These are phyloP conservation scores for Baccha elongata DNA, from an alignment of 2,888 invertebrate species.

Conservation along the genomic window DNA sequence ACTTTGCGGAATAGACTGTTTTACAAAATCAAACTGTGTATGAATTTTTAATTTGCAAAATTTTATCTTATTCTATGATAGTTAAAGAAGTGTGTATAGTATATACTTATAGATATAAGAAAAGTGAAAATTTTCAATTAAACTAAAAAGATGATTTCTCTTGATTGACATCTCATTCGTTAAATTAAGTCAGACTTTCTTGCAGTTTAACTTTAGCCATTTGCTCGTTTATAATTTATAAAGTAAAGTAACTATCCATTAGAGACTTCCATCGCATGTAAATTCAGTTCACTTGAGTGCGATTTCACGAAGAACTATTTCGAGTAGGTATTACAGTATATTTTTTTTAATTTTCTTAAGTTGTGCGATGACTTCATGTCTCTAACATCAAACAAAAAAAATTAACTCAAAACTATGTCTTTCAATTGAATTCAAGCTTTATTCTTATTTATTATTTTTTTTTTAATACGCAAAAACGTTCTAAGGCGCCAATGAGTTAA, in stretches of 20 bases:
- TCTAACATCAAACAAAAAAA: slow-evolving; percentile 1
- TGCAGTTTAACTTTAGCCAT: neutral
- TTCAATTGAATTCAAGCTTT: slow-evolving; percentile 1
- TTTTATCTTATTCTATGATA: neutral
- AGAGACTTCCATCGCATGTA: slow-evolving; percentile 41
- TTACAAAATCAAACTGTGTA: neutral
- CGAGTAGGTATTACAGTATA: neutral
- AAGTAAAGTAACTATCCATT: slow-evolving; percentile 24
- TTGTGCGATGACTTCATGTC: slow-evolving; percentile 21
- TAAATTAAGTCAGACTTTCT: neutral
- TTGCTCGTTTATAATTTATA: neutral
- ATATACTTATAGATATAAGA: no score
- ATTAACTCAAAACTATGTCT: slow-evolving; percentile 13
- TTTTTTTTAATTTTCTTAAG: slow-evolving; percentile 2
- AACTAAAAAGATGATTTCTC: neutral
- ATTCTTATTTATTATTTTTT: slow-evolving; percentile 16
- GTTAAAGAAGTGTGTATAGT: neutral
- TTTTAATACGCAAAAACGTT: neutral
- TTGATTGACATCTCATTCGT: neutral
- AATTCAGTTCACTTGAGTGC: slow-evolving; percentile 46
- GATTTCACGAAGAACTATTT: slow-evolving; percentile 35
- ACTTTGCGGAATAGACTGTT: neutral
- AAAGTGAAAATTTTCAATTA: neutral
- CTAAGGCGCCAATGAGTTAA: slow-evolving; percentile 33
- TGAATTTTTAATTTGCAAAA: neutral